These are phyloP conservation scores for Budorcas taxicolor DNA, from an alignment of 2,113 vertebrate species.

Conservation along the genomic window DNA sequence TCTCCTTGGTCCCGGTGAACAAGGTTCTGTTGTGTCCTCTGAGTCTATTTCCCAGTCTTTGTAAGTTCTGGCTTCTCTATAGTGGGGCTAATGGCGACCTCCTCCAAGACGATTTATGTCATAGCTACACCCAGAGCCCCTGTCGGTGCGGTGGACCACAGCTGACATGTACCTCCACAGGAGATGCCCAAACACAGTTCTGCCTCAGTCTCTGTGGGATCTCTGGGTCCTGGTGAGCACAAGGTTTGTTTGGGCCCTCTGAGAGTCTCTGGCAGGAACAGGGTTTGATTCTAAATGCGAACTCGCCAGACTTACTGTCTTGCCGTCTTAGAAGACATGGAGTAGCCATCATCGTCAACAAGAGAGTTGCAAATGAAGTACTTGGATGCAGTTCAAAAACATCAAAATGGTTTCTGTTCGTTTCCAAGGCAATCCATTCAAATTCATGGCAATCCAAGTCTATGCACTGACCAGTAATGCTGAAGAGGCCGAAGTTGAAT, in stretches of 20 bases:
- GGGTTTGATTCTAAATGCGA: neutral
- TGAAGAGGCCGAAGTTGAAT: neutral
- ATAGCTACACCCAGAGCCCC: neutral
- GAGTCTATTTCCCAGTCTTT: neutral
- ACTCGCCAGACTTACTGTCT: accelerated
- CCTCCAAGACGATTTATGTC: neutral
- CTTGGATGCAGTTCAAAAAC: neutral
- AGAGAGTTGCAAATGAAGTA: neutral
- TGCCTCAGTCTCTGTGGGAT: neutral
- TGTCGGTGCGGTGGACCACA: accelerated
- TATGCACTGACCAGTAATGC: accelerated
- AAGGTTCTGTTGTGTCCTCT: neutral
- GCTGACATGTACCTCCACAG: neutral
- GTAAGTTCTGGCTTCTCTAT: neutral
- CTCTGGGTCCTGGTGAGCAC: neutral
- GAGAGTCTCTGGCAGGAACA: neutral
- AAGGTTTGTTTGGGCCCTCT: neutral
- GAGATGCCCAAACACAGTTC: neutral
- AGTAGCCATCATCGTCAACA: neutral
- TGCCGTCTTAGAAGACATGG: neutral
- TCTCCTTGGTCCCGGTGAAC: neutral
- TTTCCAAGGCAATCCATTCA: neutral
- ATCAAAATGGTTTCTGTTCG: neutral
- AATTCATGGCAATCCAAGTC: neutral
- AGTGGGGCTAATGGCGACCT: neutral